These are phyloP conservation scores for Protonemura montana DNA, from an alignment of 2,888 invertebrate species.

Conservation along the genomic window DNA sequence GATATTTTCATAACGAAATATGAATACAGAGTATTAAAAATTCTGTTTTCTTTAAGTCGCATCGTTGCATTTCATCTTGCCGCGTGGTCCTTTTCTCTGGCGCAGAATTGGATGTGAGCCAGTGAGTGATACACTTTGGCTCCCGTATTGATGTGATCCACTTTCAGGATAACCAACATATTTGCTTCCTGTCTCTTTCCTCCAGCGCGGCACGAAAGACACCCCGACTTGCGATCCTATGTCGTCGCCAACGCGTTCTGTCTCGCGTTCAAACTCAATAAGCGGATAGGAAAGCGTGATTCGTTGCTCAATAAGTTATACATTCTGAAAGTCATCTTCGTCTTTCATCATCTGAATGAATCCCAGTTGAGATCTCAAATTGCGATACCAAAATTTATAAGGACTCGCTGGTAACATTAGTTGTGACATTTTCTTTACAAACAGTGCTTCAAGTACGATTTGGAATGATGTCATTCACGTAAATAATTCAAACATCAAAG, in stretches of 20 bases:
- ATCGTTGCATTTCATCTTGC: not conserved
- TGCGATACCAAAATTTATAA: not conserved
- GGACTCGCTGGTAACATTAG: not conserved
- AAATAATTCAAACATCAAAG: conserved; percentile 5
- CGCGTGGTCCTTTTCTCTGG: not conserved
- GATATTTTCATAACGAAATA: conserved; percentile 16
- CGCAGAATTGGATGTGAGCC: not conserved
- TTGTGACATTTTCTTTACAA: conserved; percentile 7
- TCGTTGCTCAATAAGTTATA: conserved; percentile 7
- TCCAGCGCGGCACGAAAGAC: not conserved
- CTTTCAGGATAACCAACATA: not conserved
- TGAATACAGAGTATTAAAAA: conserved; percentile 14
- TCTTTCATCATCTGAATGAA: not conserved
- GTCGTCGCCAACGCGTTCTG: not conserved
- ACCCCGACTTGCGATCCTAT: not conserved
- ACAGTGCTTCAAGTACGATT: not conserved
- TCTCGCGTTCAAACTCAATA: not conserved
- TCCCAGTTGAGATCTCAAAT: not conserved
- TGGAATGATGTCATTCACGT: not conserved
- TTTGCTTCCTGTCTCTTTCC: not conserved
- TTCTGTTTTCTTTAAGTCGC: conserved; percentile 7
- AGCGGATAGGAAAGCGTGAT: not conserved
- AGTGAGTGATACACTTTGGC: conserved; percentile 7
- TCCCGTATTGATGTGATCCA: not conserved
- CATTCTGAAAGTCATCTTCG: not conserved